Base-by-base conservation (phyloP, 1,140 invertebrate genomes). In the Aphaenogaster rudis region DNA sequence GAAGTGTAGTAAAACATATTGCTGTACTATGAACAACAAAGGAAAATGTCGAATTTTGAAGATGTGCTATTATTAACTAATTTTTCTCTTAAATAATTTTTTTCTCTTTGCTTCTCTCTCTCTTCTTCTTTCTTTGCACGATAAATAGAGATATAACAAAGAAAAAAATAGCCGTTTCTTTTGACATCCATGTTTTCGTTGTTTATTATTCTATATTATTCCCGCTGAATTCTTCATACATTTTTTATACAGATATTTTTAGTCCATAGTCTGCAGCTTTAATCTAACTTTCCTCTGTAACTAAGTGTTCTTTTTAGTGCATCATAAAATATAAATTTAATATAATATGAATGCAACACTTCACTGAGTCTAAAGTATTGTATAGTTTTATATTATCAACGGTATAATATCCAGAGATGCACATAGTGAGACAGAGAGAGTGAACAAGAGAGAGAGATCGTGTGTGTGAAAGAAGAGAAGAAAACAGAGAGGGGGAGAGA, bases 51-150 rank as follows among this genome's bases (percentile, higher is more conserved):
- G 63, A 63, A 78, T 42, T 78, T 33, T 9, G 0, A 64, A 8
- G 4, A 54, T 39, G 11, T 36, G 36, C n/a, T 50, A 15, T 48
- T 50, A 50, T 76, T 61, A 42, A 42, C 45, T 15, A 54, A 52
- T 52, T 74, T 67, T 33, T 64, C n/a, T 64, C 7, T 67, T 61
- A 52, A 21, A 59, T 48, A 59, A 77, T 63, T 71, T 48, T 71
- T 48, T 71, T 8, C 33, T 67, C 13, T 74, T 28, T 42, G 3
- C n/a, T 21, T 39, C 9, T 74, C 11, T 52, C 1, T 54, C 6
- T 39, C 21, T 84, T 36, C 8, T 39, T 59, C 11, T 77, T 15
- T 77, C 0, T 45, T 15, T 42, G 39, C 8, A 61, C 2, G 33
- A 52, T 39, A 59, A 48, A 5, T 45, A 63, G 9, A 33, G 4